These are phyloP conservation scores for Dufourea novaeangliae DNA, from an alignment of 1,140 invertebrate genomes.

Conservation along the genomic window DNA sequence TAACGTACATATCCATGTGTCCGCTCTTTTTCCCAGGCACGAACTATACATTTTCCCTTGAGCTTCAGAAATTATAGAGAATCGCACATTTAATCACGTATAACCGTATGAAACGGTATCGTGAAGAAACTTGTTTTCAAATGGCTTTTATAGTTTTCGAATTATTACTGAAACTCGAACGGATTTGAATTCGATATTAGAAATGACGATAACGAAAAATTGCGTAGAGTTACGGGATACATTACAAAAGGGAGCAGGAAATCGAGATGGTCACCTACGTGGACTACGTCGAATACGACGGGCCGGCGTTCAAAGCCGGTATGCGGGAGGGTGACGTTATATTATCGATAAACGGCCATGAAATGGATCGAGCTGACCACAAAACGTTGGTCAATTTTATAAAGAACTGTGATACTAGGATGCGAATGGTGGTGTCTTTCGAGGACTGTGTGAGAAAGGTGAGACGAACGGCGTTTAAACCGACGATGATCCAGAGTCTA, in stretches of 20 bases:
- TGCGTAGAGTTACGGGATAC: slow-evolving; percentile 94
- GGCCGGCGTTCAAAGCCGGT: slow-evolving; percentile 93
- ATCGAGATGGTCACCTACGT: slow-evolving; percentile 98
- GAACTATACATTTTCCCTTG: too few relatives aligned
- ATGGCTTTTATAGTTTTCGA: too few relatives aligned
- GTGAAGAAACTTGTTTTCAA: too few relatives aligned
- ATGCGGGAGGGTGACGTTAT: slow-evolving; percentile 98
- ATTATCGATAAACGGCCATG: slow-evolving; percentile 95
- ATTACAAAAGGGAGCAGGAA: slow-evolving; percentile 94
- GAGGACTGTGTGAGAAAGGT: slow-evolving; percentile 97
- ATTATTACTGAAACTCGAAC: too few relatives aligned
- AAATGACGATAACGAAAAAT: background rate
- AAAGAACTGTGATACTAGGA: slow-evolving; percentile 92
- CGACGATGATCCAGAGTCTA: too few relatives aligned
- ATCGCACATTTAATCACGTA: too few relatives aligned
- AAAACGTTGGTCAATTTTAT: slow-evolving; percentile 95
- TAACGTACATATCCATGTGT: slow-evolving; percentile 65
- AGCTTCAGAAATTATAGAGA: too few relatives aligned
- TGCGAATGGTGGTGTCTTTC: slow-evolving; percentile 97
- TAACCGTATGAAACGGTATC: too few relatives aligned
- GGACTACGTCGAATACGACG: slow-evolving; percentile 96
- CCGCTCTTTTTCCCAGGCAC: background rate
- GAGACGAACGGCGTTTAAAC: slow-evolving; percentile 11
- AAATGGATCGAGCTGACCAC: slow-evolving; percentile 96
- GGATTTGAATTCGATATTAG: background rate